Evolutionary conservation across 1,140 invertebrate genomes (phyloP), one percentile per base, ranked within the genome.

Genomic region (Gryon sp.): DNA sequence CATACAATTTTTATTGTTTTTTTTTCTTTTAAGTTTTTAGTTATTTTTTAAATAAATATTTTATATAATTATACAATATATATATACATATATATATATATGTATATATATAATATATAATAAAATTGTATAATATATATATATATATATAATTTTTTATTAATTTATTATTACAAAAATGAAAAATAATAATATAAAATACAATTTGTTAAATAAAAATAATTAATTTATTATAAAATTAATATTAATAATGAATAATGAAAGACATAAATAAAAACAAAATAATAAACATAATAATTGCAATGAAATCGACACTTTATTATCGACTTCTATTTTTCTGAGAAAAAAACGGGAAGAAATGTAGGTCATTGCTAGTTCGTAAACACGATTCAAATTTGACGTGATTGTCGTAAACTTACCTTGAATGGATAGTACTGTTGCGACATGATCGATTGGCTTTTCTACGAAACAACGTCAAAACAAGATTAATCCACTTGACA

Each of bases 391-490:
- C 20, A 8, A 32, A 20, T 12, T 20, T 28, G 18, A 52, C 16
- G 30, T 14, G 30, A 59, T 45, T 20, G 2, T 41, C 40, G 38
- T 22, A 19, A 50, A 66, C 76, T 79, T 76, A 87, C 85, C 82
- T 86, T 87, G 69, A 83, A 87, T 8, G 84, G 84, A 69, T 84
- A 87, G 53, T 85, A 86, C 36, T 85, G 82, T 68, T 57, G 38
- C 53, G 53, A 43, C 53, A 57, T 57, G 1, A 7, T 48, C 24
- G 43, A 48, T 48, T 28, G 12, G 52, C 26, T 41, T 30, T 57
- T 16, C 11, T 48, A n/a, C 45, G 30, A 11, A 48, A 32, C 1
- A n/a, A 48, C n/a, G n/a, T 9, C 4, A 32, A 28, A 46, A 26
- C 26, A 30, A 30, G 26, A 30, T 30, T 6, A 30, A 8, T 30